Conservation (phyloP, 1,140 invertebrate species). For the Lethrus apterus region DNA sequence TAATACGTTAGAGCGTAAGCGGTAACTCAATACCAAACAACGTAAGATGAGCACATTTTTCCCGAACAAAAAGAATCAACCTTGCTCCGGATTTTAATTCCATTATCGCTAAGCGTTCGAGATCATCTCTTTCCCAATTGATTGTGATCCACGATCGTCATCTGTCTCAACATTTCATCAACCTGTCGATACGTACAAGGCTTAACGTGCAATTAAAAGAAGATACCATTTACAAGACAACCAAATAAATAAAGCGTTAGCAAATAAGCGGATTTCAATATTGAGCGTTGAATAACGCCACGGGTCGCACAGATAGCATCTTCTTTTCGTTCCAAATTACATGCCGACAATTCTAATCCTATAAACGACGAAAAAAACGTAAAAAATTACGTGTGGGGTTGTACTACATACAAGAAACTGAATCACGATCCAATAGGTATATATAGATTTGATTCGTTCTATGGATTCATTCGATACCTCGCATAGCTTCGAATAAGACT, state of each 20-base stretch:
- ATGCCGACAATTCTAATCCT: neutral
- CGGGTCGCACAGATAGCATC: neutral
- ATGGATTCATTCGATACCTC: constrained; percentile 4
- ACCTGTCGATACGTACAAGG: too few species aligned
- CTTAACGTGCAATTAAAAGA: too few species aligned
- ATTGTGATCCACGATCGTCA: neutral
- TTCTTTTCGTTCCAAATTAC: constrained; percentile 9
- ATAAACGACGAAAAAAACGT: neutral
- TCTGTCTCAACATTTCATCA: constrained; percentile 2
- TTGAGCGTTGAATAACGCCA: constrained; percentile 17
- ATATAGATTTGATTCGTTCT: constrained; percentile 2
- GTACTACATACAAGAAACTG: constrained; percentile 13
- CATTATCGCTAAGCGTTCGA: constrained; percentile 7
- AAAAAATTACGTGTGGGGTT: constrained; percentile 6
- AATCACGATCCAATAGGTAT: constrained; percentile 13
- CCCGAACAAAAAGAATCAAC: too few species aligned
- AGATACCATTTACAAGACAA: constrained; percentile 16
- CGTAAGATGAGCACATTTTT: too few species aligned
- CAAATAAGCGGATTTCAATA: constrained; percentile 20
- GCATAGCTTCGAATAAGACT: neutral
- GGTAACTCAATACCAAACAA: too few species aligned
- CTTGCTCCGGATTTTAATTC: constrained; percentile 13
- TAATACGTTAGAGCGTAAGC: too few species aligned
- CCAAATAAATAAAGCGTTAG: constrained; percentile 25
- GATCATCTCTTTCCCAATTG: neutral